A percentile compares a stretch with the other conserved stretches of the same genome.
Conservation (phyloP, 2,113 vertebrate genomes). For the Furnarius figulus region DNA sequence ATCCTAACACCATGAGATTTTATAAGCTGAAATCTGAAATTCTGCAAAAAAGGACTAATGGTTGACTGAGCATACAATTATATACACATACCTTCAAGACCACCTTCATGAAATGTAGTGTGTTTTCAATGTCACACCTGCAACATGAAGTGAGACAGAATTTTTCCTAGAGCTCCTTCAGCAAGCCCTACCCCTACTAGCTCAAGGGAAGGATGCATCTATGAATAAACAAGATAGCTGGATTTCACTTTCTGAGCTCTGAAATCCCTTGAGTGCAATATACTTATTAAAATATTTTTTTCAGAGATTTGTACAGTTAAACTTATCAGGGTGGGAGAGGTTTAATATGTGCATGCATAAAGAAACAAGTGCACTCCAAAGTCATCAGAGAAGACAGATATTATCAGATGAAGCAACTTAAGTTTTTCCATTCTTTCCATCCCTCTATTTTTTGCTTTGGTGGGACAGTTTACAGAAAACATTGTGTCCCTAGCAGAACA, state of each 20-base stretch:
- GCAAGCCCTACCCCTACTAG: neutral
- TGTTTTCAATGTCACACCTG: neutral
- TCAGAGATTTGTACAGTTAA: neutral
- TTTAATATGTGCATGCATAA: neutral
- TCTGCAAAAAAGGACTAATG: neutral
- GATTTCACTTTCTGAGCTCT: neutral
- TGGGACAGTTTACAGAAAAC: neutral
- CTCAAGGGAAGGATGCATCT: neutral
- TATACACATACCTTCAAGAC: neutral
- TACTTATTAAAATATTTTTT: neutral
- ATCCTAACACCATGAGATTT: neutral
- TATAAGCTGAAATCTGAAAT: neutral
- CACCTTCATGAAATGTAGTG: neutral
- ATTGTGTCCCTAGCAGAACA: neutral
- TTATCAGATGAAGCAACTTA: neutral
- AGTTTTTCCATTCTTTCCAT: neutral
- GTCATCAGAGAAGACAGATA: neutral
- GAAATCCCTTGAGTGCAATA: neutral
- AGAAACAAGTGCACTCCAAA: neutral
- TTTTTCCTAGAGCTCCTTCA: neutral
- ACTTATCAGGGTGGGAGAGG: neutral
- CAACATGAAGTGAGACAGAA: neutral
- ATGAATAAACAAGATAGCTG: neutral
- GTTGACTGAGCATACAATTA: neutral
- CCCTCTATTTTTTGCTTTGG: neutral